phyloP scores from a whole-genome alignment of 2,113 vertebrate species.

The Pedionomus torquatus region DNA sequence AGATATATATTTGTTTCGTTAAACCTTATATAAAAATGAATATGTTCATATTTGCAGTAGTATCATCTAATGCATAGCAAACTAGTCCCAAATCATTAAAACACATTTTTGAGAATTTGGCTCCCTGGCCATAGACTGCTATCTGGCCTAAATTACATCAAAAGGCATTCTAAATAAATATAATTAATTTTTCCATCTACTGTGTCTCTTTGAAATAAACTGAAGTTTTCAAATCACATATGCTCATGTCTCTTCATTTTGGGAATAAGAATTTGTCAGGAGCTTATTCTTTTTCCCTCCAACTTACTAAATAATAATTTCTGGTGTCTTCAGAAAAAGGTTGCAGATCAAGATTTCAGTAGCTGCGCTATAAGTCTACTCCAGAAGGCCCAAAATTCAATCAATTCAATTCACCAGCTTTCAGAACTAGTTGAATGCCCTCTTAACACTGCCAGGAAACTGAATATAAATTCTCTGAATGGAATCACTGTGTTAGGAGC shows the following conservation, averaged over 20 bases:
- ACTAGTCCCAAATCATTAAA: not conserved
- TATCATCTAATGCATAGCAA: not conserved
- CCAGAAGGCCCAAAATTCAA: slow-evolving; percentile 49
- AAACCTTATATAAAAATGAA: not conserved
- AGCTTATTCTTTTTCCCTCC: not conserved
- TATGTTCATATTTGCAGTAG: not conserved
- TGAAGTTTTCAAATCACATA: not conserved
- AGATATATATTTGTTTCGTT: not conserved
- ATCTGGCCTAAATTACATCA: not conserved
- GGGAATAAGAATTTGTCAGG: not conserved
- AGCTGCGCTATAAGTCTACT: not conserved
- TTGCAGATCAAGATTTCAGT: slow-evolving; percentile 20
- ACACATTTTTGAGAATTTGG: not conserved
- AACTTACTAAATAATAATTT: not conserved
- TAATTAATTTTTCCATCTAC: not conserved
- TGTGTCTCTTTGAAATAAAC: slow-evolving; percentile 1
- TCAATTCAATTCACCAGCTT: slow-evolving; percentile 38
- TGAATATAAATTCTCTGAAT: slow-evolving; percentile 41
- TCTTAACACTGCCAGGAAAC: slow-evolving; percentile 35
- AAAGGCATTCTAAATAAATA: not conserved
- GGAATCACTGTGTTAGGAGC: not conserved
- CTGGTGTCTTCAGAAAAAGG: not conserved
- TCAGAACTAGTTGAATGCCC: slow-evolving; percentile 29
- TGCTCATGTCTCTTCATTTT: not conserved
- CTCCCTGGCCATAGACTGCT: not conserved